Evolutionary conservation across 2,797 vertebrate genomes (phyloP).

Genomic region (Xenopus petersii): DNA sequence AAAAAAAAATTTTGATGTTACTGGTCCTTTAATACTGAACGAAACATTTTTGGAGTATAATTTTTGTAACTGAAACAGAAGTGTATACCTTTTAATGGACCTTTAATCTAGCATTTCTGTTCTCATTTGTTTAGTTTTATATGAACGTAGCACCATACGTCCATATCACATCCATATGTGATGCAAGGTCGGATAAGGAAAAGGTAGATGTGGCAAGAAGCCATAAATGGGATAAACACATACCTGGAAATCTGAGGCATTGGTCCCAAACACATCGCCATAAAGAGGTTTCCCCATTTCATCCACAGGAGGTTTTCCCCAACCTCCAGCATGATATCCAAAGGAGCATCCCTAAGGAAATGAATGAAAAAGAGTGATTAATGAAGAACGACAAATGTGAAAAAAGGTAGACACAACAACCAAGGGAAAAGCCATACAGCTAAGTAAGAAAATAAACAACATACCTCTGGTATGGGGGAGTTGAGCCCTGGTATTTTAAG

Average conservation of each 20-base stretch:
- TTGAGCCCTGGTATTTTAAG: conserved; percentile 91
- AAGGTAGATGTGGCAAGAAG: too few relatives aligned
- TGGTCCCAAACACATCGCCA: conserved; percentile 89
- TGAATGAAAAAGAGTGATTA: too few relatives aligned
- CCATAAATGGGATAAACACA: neutral
- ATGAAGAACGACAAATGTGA: neutral
- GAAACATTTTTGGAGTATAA: too few relatives aligned
- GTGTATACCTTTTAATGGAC: too few relatives aligned
- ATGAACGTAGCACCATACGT: too few relatives aligned
- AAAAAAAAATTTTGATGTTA: too few relatives aligned
- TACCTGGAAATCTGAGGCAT: conserved; percentile 86
- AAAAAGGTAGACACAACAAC: neutral
- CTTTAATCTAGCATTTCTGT: too few relatives aligned
- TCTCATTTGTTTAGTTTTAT: too few relatives aligned
- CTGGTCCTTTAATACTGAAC: too few relatives aligned
- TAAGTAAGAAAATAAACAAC: neutral
- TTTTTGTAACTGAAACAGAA: too few relatives aligned
- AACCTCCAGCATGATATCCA: conserved; percentile 89
- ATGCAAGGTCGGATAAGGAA: too few relatives aligned
- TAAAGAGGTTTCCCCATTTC: conserved; percentile 92
- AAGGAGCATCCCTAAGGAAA: conserved; percentile 82
- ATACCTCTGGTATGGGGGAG: conserved; percentile 87
- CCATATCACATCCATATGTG: too few relatives aligned
- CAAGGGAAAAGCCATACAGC: neutral
- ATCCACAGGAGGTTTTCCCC: conserved; percentile 90